Conservation (phyloP, 2,113 vertebrate species). For the Pteronura brasiliensis region DNA sequence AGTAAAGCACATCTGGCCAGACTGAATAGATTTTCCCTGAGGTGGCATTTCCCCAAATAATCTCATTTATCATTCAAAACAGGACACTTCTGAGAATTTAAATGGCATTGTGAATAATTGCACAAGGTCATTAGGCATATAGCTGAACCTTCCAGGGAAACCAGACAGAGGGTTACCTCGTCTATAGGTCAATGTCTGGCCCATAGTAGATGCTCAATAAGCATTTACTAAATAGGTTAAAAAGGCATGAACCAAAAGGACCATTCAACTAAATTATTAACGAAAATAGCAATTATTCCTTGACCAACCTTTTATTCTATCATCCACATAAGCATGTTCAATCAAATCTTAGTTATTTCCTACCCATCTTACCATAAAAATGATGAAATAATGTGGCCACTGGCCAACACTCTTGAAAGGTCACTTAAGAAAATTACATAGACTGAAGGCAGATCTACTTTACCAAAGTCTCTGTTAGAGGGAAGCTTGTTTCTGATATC, state of each 20-base stretch:
- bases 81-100: not conserved
- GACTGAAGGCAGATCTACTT: not conserved
- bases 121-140: not conserved
- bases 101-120: not conserved
- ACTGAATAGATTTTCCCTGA: not conserved
- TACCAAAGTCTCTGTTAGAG: not conserved
- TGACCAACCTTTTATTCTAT: not conserved
- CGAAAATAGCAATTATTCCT: not conserved
- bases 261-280: not conserved
- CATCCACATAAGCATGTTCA: not conserved
- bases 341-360: not conserved
- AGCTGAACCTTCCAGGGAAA: not conserved
- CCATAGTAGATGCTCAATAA: not conserved
- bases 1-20: not conserved
- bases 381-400: not conserved
- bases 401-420: not conserved
- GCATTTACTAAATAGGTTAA: not conserved
- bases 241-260: not conserved
- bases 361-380: not conserved
- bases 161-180: not conserved
- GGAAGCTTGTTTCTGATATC: not conserved
- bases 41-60: not conserved
- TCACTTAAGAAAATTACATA: conserved; percentile 1
- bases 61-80: not conserved
- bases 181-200: not conserved